These are phyloP conservation scores for Psittacula derbiana DNA, from an alignment of 2,797 vertebrate genomes.

Conservation along the genomic window DNA sequence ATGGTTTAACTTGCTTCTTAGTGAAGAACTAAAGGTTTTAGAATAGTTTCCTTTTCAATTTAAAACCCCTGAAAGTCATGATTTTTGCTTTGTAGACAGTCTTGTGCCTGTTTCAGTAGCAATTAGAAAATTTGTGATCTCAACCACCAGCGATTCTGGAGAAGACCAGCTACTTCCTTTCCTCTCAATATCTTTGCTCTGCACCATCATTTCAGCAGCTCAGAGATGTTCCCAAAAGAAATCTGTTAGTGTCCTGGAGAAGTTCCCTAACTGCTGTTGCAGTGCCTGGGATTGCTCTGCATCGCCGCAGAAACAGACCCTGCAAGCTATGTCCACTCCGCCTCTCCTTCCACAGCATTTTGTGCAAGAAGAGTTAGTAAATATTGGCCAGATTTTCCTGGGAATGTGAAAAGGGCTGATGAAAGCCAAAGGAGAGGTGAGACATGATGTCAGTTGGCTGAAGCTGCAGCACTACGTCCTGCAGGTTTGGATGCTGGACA, in stretches of 20 bases:
- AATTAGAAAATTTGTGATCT: not conserved
- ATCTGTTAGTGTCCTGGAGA: rapidly evolving
- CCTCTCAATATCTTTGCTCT: not conserved
- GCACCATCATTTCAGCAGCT: rapidly evolving
- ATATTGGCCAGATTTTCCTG: rapidly evolving
- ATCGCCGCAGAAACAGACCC: not conserved
- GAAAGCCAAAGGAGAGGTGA: not conserved
- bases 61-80: not conserved
- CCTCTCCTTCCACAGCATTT: not conserved
- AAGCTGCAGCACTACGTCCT: not conserved
- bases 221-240: not conserved
- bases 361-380: not conserved
- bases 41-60: not conserved
- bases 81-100: not conserved
- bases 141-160: not conserved
- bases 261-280: not conserved
- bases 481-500: not conserved
- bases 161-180: not conserved
- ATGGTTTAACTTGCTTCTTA: not conserved
- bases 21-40: not conserved
- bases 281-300: too few relatives aligned
- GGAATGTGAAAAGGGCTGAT: not conserved
- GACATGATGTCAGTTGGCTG: not conserved
- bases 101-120: not conserved
- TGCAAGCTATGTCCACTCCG: rapidly evolving